A percentile compares a stretch with the other conserved stretches of the same genome.
These are phyloP conservation scores for Brachyistius frenatus DNA, from an alignment of 2,113 vertebrate species.

Conservation along the genomic window DNA sequence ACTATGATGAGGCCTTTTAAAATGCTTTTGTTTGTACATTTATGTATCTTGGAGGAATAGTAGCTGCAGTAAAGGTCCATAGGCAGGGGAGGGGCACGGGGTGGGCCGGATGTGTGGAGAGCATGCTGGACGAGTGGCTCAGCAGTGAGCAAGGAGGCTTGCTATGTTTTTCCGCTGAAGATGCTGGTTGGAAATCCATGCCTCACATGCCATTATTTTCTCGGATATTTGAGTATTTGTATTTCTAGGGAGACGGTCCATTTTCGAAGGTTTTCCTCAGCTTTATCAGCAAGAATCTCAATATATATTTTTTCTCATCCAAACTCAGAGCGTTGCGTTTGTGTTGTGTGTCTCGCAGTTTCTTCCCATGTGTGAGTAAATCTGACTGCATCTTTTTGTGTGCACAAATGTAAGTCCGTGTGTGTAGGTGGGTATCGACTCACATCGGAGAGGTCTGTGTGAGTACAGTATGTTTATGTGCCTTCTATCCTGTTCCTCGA, in stretches of 20 bases:
- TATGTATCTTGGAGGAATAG: too few species aligned
- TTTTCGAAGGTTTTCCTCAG: conserved; percentile 26
- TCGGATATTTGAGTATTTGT: neutral
- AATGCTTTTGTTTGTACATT: too few species aligned
- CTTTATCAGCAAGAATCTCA: conserved; percentile 23
- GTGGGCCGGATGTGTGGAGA: neutral
- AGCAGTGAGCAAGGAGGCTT: neutral
- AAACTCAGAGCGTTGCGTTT: conserved; percentile 10
- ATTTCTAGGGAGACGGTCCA: conserved; percentile 16
- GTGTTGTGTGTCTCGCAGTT: conserved; percentile 26
- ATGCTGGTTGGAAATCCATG: neutral
- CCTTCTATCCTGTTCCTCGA: conserved; percentile 5
- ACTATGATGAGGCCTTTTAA: too few species aligned
- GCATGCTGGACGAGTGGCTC: neutral
- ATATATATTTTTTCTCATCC: conserved; percentile 11
- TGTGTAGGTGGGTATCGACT: conserved; percentile 14
- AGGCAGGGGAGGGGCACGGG: too few species aligned
- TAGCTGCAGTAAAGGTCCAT: too few species aligned
- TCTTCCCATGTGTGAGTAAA: conserved; percentile 18
- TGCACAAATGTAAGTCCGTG: neutral
- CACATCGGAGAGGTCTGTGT: conserved; percentile 22
- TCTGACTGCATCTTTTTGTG: neutral
- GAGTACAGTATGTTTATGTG: conserved; percentile 5
- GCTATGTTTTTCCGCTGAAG: conserved; percentile 7
- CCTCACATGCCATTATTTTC: conserved; percentile 5